Evolutionary conservation across 2,888 invertebrate genomes (phyloP).

Genomic region (Trimorus sp.): DNA sequence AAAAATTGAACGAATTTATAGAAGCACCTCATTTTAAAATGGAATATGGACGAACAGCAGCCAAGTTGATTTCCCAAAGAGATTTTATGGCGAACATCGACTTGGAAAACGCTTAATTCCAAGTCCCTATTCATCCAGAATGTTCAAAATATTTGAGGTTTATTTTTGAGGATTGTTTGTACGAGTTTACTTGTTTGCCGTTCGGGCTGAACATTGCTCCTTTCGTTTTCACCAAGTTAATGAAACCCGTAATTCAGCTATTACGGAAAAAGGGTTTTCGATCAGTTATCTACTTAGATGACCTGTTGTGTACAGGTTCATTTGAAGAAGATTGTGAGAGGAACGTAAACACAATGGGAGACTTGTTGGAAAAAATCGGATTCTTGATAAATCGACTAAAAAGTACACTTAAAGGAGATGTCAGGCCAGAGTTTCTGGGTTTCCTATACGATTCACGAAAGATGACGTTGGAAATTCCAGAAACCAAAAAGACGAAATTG

Average conservation of each 20-base stretch:
- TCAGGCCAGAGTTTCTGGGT: conserved; percentile 6
- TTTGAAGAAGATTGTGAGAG: neutral
- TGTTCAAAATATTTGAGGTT: conserved; percentile 3
- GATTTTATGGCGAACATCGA: conserved; percentile 6
- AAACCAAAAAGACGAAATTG: neutral
- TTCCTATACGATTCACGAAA: conserved; percentile 21
- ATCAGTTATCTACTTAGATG: conserved; percentile 2
- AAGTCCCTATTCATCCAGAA: conserved; percentile 1
- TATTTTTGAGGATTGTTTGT: neutral
- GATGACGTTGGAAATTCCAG: conserved; percentile 22
- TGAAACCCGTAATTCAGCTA: neutral
- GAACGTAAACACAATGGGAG: neutral
- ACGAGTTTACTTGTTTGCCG: conserved; percentile 4
- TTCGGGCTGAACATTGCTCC: conserved; percentile 14
- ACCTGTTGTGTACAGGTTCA: neutral
- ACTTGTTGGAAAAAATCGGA: neutral
- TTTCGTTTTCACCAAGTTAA: conserved; percentile 1
- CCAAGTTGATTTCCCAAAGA: conserved; percentile 3
- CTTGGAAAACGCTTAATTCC: conserved; percentile 1
- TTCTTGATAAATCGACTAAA: neutral
- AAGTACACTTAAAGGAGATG: neutral
- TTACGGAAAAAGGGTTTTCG: conserved; percentile 7
- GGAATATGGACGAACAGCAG: conserved; percentile 4
- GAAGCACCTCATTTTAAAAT: conserved; percentile 6
- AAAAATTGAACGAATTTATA: conserved; percentile 7